Evolutionary conservation across 1,140 invertebrate species (phyloP), one percentile per base, ranked within the genome.

Genomic region (Charaxes varanes): DNA sequence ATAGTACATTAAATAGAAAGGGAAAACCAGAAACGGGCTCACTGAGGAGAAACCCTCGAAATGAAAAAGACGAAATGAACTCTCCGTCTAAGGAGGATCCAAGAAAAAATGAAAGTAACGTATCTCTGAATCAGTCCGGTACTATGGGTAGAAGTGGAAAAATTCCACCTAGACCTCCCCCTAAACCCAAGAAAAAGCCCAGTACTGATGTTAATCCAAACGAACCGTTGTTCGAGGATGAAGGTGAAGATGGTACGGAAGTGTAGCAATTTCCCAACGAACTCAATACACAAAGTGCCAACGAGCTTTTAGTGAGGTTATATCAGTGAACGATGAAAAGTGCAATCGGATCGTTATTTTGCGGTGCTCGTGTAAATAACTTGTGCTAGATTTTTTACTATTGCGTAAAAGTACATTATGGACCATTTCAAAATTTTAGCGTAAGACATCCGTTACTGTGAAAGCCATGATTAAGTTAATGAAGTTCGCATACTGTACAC

Each of bases 241-340:
- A 95, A 78, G 92, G 91, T 6, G 93, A 94, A 62, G 93, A 95
- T 55, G 93, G 93, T 22, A 95, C 93, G 54, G 93, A 94, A 86
- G 93, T 95, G 84, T 93, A 83, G 73, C 42, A 49, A 35, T 37
- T 28, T 34, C 31, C 22, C 24, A 55, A 47, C 32, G 41, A 31
- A 41, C 33, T 41, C 38, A 55, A 63, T 43, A 57, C 30, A 58
- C 62, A 58, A 74, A 73, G 70, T 83, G 76, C 76, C 79, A 83
- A 83, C 64, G 68, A 76, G 69, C 64, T 69, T 78, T 58, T 67
- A 69, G 65, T 54, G 63, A 53, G 63, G 62, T 71, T 62, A 62
- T 65, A 66, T 62, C 59, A 71, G 61, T 71, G 66, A 62, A 51
- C 49, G 53, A 48, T 53, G 43, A 46, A 38, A 64, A 54, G 58